Percentiles rank a stretch among this genome's conserved stretches.
Conservation (phyloP, 1,140 invertebrate species). For the Muscidifurax raptorellus region DNA sequence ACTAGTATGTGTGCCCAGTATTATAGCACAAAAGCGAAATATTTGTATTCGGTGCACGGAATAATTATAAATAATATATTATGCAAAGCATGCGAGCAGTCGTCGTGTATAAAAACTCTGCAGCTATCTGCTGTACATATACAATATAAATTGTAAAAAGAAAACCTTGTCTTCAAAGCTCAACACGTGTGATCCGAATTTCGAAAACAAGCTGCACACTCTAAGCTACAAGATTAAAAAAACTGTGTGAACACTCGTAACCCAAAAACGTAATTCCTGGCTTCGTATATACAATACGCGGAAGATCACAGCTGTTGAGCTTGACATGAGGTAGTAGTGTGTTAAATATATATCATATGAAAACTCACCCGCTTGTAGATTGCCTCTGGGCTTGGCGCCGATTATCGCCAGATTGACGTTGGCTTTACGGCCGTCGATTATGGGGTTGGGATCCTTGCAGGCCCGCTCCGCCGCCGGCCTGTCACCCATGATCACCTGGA, state of each 20-base stretch:
- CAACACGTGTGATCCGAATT: background rate
- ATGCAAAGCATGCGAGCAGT: background rate
- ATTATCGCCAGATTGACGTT: conserved; percentile 98
- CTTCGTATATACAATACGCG: too few species aligned
- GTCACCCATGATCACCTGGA: conserved; percentile 98
- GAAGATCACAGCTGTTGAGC: background rate
- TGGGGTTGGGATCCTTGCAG: conserved; percentile 98
- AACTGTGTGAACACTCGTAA: background rate
- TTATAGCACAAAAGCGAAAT: too few species aligned
- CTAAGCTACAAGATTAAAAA: background rate
- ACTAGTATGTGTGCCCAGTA: too few species aligned
- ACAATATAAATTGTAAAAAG: background rate
- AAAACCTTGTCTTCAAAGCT: background rate
- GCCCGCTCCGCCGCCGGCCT: conserved; percentile 94
- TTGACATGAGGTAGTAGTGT: background rate
- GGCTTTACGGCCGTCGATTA: conserved; percentile 98
- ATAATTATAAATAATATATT: background rate
- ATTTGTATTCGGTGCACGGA: background rate
- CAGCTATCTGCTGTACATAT: too few species aligned
- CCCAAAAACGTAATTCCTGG: background rate
- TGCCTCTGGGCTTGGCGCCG: conserved; percentile 95
- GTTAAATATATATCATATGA: background rate
- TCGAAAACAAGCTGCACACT: too few species aligned
- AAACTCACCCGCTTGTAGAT: conserved; percentile 85
- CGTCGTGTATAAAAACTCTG: background rate